Percentiles rank a stretch among this genome's conserved stretches.
Conservation (phyloP, 53 echinoderm and acorn worm species). For the Pentamera pediparva region DNA sequence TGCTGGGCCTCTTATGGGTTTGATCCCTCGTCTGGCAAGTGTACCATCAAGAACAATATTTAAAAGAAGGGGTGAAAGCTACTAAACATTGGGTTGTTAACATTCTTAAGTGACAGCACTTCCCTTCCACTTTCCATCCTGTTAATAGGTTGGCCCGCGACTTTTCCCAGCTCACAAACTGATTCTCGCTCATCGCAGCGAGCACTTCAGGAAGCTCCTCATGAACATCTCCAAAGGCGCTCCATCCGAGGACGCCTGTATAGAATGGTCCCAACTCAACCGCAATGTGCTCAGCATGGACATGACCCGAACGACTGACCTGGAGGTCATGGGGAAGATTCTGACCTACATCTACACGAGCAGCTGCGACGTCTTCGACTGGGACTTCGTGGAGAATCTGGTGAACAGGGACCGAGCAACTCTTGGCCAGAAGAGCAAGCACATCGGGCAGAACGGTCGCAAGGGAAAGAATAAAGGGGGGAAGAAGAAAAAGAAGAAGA, state of each 20-base stretch:
- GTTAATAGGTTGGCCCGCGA: constrained; percentile 36
- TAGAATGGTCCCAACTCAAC: constrained; percentile 4
- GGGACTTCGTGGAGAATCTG: constrained; percentile 17
- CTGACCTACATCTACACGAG: constrained; percentile 80
- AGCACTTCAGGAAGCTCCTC: constrained; percentile 72
- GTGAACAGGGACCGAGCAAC: not conserved
- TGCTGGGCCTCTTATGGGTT: no score
- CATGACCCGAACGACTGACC: constrained; percentile 47
- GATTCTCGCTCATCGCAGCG: constrained; percentile 68
- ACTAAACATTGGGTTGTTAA: no score
- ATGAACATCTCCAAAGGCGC: constrained; percentile 4
- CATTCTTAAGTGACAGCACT: no score
- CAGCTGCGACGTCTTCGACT: constrained; percentile 64
- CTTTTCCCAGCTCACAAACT: constrained; percentile 72
- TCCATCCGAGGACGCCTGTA: constrained; percentile 9
- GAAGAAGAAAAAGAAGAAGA: constrained; percentile 50
- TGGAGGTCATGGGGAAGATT: constrained; percentile 47
- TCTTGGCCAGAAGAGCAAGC: constrained; percentile 24
- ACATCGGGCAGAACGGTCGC: constrained; percentile 9
- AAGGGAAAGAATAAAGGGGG: constrained; percentile 22
- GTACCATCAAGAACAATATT: no score
- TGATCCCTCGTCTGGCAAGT: no score
- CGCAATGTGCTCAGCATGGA: constrained; percentile 34
- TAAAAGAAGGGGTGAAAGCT: no score
- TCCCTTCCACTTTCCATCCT: no score